A percentile compares a stretch with the other conserved stretches of the same genome.
Evolutionary conservation across 2,113 vertebrate genomes (phyloP).

Genomic region (Pituophis catenifer): DNA sequence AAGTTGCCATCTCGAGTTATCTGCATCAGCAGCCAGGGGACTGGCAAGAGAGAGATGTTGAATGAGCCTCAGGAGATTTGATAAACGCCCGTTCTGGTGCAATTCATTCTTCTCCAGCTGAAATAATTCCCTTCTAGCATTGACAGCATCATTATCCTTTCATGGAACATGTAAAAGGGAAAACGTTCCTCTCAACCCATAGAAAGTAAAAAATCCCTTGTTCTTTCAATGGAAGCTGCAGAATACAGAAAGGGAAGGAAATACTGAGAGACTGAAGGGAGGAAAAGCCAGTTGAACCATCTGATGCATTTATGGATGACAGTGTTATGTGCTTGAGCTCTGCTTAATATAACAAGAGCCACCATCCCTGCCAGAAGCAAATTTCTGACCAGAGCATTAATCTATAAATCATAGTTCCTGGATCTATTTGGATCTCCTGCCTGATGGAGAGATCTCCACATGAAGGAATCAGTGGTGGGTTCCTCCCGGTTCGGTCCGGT

Average conservation of each 20-base stretch:
- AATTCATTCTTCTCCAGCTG: not conserved
- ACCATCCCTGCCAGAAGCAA: not conserved
- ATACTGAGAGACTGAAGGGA: not conserved
- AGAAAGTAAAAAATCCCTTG: conserved; percentile 3
- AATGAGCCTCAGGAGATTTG: not conserved
- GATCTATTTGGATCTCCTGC: not conserved
- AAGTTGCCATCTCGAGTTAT: conserved; percentile 11
- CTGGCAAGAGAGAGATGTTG: conserved; percentile 15
- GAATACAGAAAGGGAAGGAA: not conserved
- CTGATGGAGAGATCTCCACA: not conserved
- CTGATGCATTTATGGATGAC: not conserved
- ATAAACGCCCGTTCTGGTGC: conserved; percentile 26
- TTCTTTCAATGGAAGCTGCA: not conserved
- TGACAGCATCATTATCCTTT: conserved; percentile 4
- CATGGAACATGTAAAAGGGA: not conserved
- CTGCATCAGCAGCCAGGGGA: not conserved
- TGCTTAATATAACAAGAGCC: not conserved
- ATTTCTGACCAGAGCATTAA: not conserved
- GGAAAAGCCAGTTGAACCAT: not conserved
- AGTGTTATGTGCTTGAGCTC: not conserved
- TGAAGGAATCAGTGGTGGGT: too few relatives aligned
- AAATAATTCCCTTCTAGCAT: conserved; percentile 25
- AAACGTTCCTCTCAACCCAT: not conserved
- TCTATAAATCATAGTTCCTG: not conserved
- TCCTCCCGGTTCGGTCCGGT: too few relatives aligned